Base-by-base conservation (phyloP, 2,888 invertebrate genomes). In the Caenorhabditis wallacei region DNA sequence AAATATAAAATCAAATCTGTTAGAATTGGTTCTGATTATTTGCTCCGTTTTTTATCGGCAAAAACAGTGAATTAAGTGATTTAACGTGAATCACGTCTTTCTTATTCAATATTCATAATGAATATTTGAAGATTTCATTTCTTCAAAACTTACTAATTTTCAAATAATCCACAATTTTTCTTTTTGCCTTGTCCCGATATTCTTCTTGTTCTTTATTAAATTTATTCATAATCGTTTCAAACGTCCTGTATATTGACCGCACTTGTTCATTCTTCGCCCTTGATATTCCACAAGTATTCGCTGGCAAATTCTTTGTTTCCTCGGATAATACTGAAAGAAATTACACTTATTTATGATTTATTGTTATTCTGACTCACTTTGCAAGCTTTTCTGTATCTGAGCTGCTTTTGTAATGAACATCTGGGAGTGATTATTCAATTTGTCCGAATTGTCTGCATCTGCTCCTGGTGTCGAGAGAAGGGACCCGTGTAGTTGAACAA, bases 191-290 rank as follows among this genome's bases (percentile, higher is more conserved):
- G 18, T 80, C 76, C 35, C 79, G 79, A 53, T 86, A 86, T 37
- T 84, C 86, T 37, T 72, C 78, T 40, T 86, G 86, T 40, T 86
- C 86, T 11, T 57, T 76, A 40, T 86, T 84, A 69, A 83, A 86
- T 24, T 83, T 84, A 7, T 71, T 18, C 80, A 80, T 75, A 2
- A 68, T 48, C 2, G 71, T 80, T 54, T 80, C 84, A 13, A 84
- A 74, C 2, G 75, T 70, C 30, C 74, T 83, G 70, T 64, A 79
- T 13, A 83, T 83, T n/a, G 79, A 30, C 0, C 75, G 57, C 7
- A 80, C 72, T 69, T 84, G 84, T 18, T 84, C 84, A 18, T 24
- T 30, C 26, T 80, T 84, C 5, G 76, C 68, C 20, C 84, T 51
- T 7, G 59, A 16, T 10, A 75, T 76, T 37, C 84, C 84, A 57